phyloP scores from a whole-genome alignment of 2,113 vertebrate species.

The Delphinapterus leucas region DNA sequence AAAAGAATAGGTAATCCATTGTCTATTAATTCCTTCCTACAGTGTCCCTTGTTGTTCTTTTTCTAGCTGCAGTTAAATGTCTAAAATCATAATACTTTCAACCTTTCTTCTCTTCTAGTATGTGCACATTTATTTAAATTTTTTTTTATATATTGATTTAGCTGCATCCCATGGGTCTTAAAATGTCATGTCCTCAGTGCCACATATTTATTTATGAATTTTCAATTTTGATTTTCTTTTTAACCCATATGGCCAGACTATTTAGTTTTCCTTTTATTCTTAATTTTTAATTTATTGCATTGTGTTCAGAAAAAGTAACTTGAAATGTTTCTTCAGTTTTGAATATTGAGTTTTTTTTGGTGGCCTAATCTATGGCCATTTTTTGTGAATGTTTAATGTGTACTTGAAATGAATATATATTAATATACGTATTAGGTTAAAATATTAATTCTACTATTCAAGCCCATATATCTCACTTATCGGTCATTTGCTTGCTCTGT shows the following conservation, averaged over 20 bases:
- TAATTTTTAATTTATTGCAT: neutral
- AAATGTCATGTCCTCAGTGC: neutral
- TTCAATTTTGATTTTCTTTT: slow-evolving; percentile 30
- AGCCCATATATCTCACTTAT: neutral
- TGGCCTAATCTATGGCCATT: neutral
- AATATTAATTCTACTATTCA: neutral
- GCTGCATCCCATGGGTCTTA: neutral
- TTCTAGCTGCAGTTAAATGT: neutral
- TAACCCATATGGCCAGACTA: neutral
- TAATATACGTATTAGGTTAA: neutral
- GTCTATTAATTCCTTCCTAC: neutral
- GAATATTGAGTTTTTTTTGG: neutral
- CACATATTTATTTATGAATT: neutral
- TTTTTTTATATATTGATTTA: neutral
- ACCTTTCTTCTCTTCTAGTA: neutral
- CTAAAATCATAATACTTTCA: neutral
- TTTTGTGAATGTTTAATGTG: neutral
- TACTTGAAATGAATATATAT: neutral
- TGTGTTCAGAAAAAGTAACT: neutral
- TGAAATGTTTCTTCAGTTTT: neutral
- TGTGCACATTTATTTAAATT: neutral
- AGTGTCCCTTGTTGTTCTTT: neutral
- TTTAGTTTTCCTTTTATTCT: neutral
- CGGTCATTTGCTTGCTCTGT: neutral
- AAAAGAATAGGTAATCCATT: slow-evolving; percentile 21